These are phyloP conservation scores for Sinelater perroti DNA, from an alignment of 2,888 invertebrate genomes.

Conservation along the genomic window DNA sequence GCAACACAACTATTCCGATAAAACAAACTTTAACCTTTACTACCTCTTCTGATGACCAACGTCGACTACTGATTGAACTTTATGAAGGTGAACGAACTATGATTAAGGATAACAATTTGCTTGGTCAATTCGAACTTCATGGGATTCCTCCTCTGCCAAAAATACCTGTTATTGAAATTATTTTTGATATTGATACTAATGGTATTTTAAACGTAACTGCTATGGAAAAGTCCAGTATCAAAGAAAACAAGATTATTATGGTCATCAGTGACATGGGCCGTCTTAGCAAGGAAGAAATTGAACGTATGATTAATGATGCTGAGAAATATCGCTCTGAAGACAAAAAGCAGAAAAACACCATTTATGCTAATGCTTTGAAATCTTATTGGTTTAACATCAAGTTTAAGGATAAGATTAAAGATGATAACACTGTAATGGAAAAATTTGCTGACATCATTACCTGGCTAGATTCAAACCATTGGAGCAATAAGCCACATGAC, in stretches of 20 bases:
- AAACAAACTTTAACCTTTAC: slow-evolving; percentile 97
- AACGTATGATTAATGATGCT: slow-evolving; percentile 91
- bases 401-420: slow-evolving; percentile 89
- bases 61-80: slow-evolving; percentile 91
- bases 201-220: slow-evolving; percentile 97
- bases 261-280: slow-evolving; percentile 94
- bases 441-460: slow-evolving; percentile 90
- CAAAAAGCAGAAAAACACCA: slow-evolving; percentile 83
- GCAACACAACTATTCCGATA: slow-evolving; percentile 97
- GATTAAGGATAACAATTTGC: slow-evolving; percentile 94
- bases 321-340: slow-evolving; percentile 89
- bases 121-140: slow-evolving; percentile 96
- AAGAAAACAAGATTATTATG: slow-evolving; percentile 85
- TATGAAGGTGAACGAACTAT: slow-evolving; percentile 94
- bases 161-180: slow-evolving; percentile 89
- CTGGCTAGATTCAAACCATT: slow-evolving; percentile 83
- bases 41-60: slow-evolving; percentile 98
- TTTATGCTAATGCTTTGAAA: slow-evolving; percentile 84
- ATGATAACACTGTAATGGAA: slow-evolving; percentile 82
- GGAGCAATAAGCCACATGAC: slow-evolving; percentile 94
- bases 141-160: slow-evolving; percentile 95
- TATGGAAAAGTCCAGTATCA: slow-evolving; percentile 90
- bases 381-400: slow-evolving; percentile 96
- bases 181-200: slow-evolving; percentile 92
- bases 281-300: slow-evolving; percentile 92